Base-by-base conservation (phyloP, 1,140 invertebrate genomes). In the Heliconius congener region DNA sequence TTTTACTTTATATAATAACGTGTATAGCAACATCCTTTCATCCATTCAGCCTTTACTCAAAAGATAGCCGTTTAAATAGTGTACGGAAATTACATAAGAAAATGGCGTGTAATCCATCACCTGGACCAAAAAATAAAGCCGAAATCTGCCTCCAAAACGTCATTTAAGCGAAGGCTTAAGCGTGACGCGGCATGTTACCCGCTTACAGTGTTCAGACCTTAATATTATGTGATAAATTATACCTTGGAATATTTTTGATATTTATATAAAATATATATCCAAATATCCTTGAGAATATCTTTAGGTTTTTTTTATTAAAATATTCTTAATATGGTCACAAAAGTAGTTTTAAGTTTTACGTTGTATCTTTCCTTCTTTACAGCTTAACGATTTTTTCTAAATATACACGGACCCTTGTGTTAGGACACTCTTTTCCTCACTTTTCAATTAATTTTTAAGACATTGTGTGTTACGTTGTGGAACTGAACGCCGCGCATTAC, bases 1-100 rank as follows among this genome's bases (percentile, higher is more conserved):
- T 52, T 52, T 52, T 18, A 52, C 50, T 52, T 19, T 52, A 52
- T 52, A 6, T 52, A 19, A 19, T 19, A 19, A 52, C 18, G 16
- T 52, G 19, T 18, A 2, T 8, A 52, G 18, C 18, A 52, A 55
- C n/a, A 66, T 5, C 60, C 3, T 27, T 30, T 30, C 27, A 66
- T 66, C 27, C 23, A 27, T 27, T 66, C 9, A 66, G 11, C 23
- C 13, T 66, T n/a, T 0, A 30, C 23, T 30, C 11, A 66, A 66
- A 30, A 66, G 60, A 66, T 66, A 81, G 88, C 90, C 27, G 60
- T 30, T 27, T 66, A 93, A 93, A 92, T 92, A 93, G 91, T 87
- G 91, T 87, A 85, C 90, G 91, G 91, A 91, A 92, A 93, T 92
- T 92, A 93, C 89, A 90, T 86, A 89, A 91, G 90, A 91, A 92